A percentile compares a stretch with the other conserved stretches of the same genome.
These are phyloP conservation scores for Scaptomyza reducta DNA, from an alignment of 2,888 invertebrate genomes.

Conservation along the genomic window DNA sequence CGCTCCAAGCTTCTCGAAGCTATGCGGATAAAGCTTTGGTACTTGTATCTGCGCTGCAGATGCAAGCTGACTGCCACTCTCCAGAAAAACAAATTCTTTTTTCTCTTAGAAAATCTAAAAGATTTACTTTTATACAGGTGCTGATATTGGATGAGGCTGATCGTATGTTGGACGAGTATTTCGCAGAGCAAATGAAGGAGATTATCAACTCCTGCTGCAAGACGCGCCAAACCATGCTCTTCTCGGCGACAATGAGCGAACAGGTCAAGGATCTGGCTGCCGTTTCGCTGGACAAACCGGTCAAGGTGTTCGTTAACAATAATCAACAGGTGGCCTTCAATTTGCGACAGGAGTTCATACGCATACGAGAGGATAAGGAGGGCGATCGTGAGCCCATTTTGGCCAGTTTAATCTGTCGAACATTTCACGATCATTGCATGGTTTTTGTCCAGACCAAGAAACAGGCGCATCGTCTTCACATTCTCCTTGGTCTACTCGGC, in stretches of 20 bases:
- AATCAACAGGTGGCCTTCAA: conserved; percentile 98
- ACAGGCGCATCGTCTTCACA: conserved; percentile 96
- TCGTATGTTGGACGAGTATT: conserved; percentile 98
- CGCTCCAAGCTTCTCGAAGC: conserved; percentile 80
- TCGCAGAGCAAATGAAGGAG: conserved; percentile 99
- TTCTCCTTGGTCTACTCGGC: conserved; percentile 95
- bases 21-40: conserved; percentile 43
- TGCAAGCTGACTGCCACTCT: conserved; percentile 68
- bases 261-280: conserved; percentile 97
- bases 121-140: conserved; percentile 68
- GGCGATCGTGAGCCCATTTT: conserved; percentile 96
- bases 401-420: conserved; percentile 92
- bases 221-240: conserved; percentile 97
- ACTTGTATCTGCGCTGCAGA: conserved; percentile 55
- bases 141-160: conserved; percentile 88
- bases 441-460: conserved; percentile 98
- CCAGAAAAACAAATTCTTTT: background rate
- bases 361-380: conserved; percentile 95
- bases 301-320: conserved; percentile 97
- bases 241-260: conserved; percentile 99
- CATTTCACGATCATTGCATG: conserved; percentile 95
- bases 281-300: conserved; percentile 95
- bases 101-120: background rate
- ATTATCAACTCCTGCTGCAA: conserved; percentile 96
- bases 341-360: conserved; percentile 97